Evolutionary conservation across 2,797 vertebrate genomes (phyloP).

Genomic region (Eidolon dupreanum): DNA sequence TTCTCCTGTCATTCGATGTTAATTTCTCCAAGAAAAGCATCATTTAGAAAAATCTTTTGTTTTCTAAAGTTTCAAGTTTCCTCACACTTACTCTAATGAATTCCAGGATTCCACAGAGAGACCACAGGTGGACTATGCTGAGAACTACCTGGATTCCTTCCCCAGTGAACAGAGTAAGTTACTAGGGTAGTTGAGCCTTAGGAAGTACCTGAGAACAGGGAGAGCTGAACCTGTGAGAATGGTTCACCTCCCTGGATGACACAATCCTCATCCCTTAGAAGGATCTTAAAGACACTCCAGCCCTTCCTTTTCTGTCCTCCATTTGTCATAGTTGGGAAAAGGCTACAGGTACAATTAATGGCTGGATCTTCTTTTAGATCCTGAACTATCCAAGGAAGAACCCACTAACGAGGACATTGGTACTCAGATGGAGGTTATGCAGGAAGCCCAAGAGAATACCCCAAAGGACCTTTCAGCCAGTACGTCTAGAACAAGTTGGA

Average conservation of each 20-base stretch:
- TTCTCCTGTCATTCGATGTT: neutral
- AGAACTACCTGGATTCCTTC: neutral
- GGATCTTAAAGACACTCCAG: neutral
- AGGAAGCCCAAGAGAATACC: neutral
- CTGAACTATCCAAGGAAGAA: neutral
- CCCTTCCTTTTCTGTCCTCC: neutral
- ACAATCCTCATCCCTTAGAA: neutral
- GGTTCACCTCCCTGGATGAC: neutral
- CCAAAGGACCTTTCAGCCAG: neutral
- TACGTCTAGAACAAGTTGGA: neutral
- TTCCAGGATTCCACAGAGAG: slow-evolving; percentile 43
- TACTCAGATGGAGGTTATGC: neutral
- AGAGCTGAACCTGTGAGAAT: neutral
- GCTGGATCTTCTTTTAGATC: slow-evolving; percentile 54
- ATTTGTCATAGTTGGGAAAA: neutral
- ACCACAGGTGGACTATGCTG: neutral
- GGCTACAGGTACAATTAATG: neutral
- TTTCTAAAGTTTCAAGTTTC: neutral
- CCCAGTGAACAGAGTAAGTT: neutral
- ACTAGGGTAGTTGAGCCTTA: neutral
- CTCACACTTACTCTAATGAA: neutral
- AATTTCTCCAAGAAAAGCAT: slow-evolving; percentile 25
- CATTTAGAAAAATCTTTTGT: slow-evolving; percentile 37
- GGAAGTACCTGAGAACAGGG: neutral
- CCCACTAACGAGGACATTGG: neutral